Percentiles rank a stretch among this genome's conserved stretches.
These are phyloP conservation scores for Lithobates sylvaticus DNA, from an alignment of 2,797 vertebrate genomes.

Conservation along the genomic window DNA sequence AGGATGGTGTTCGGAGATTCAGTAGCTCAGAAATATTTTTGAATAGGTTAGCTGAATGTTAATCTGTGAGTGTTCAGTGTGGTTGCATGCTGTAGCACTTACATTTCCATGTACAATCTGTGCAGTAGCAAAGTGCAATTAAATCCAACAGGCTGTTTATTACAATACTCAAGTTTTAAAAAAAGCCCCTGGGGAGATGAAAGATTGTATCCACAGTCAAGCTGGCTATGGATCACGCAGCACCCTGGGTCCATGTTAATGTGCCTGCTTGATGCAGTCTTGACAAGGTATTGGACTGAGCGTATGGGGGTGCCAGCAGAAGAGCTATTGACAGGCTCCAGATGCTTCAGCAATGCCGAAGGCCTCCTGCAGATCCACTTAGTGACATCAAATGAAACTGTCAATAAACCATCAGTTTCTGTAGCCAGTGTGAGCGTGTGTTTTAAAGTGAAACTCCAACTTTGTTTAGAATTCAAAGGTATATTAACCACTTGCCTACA, in stretches of 20 bases:
- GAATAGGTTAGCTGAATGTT: background rate
- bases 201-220: conserved; percentile 34
- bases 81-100: background rate
- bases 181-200: background rate
- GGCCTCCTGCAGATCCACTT: conserved; percentile 1
- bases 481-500: background rate
- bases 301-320: conserved; percentile 36
- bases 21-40: background rate
- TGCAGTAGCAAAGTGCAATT: conserved; percentile 9
- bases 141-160: background rate
- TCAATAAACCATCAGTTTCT: background rate
- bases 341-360: conserved; percentile 22
- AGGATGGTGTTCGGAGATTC: background rate
- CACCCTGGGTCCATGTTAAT: conserved; percentile 21
- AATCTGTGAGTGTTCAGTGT: background rate
- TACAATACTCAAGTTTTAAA: conserved; percentile 1
- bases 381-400: background rate
- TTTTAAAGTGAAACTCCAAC: background rate
- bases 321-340: conserved; percentile 42
- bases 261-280: conserved; percentile 22
- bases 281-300: conserved; percentile 18
- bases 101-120: background rate
- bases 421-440: background rate
- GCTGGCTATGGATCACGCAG: conserved; percentile 24
- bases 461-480: background rate